A percentile compares a stretch with the other conserved stretches of the same genome.
phyloP scores from a whole-genome alignment of 2,888 invertebrate genomes.

The Athalia rosae region DNA sequence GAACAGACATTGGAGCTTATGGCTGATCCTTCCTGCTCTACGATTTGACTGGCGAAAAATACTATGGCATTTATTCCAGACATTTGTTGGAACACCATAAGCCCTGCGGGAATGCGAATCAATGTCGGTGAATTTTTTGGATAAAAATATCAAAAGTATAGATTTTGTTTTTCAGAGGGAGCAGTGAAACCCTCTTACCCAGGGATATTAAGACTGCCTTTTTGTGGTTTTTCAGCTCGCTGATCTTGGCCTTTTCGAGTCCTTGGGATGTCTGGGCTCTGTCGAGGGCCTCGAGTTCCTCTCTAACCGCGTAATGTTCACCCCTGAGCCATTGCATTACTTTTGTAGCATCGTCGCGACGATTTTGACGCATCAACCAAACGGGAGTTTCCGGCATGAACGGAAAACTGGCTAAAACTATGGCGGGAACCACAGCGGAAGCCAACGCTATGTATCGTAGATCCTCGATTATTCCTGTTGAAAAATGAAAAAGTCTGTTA shows the following conservation, averaged over 20 bases:
- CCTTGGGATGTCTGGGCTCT: slow-evolving; percentile 52
- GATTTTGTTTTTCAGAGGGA: background rate
- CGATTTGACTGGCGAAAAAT: slow-evolving; percentile 78
- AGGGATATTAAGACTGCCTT: slow-evolving; percentile 53
- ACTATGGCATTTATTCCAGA: slow-evolving; percentile 79
- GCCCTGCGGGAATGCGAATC: slow-evolving; percentile 63
- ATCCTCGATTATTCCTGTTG: slow-evolving; percentile 68
- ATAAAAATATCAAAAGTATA: background rate
- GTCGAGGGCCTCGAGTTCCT: slow-evolving; percentile 76
- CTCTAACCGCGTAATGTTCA: slow-evolving; percentile 76
- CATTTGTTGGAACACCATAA: slow-evolving; percentile 82
- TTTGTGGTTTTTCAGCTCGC: slow-evolving; percentile 51
- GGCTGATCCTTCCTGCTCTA: slow-evolving; percentile 73
- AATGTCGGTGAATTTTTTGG: background rate
- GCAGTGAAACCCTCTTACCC: slow-evolving; percentile 46
- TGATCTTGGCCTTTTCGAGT: slow-evolving; percentile 51
- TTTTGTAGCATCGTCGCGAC: slow-evolving; percentile 77
- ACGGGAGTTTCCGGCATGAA: slow-evolving; percentile 85
- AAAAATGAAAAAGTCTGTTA: background rate
- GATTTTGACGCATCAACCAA: slow-evolving; percentile 77
- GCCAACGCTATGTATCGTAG: slow-evolving; percentile 73
- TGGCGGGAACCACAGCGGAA: slow-evolving; percentile 71
- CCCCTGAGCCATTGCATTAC: slow-evolving; percentile 80
- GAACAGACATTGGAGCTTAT: slow-evolving; percentile 72
- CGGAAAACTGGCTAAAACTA: slow-evolving; percentile 75